Conservation (phyloP, 2,797 vertebrate species). For the Oophaga sylvatica region DNA sequence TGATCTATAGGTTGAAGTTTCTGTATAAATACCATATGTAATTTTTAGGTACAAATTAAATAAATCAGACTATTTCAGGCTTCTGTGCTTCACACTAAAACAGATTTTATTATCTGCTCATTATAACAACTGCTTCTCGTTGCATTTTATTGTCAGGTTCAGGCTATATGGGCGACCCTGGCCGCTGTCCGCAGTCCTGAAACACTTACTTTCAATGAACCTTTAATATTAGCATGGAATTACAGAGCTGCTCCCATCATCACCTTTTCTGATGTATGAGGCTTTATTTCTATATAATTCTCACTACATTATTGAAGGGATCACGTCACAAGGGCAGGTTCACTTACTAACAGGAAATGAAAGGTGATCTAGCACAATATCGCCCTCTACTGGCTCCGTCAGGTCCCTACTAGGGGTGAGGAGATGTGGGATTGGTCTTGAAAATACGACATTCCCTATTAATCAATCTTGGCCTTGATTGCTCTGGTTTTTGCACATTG, state of each 20-base stretch:
- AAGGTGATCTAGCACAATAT: not conserved
- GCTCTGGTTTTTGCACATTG: not conserved
- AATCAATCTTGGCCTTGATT: not conserved
- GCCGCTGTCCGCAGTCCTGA: conserved; percentile 71
- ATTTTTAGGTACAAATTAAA: too few species aligned
- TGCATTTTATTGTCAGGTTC: not conserved
- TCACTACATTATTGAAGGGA: not conserved
- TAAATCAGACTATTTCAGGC: too few species aligned
- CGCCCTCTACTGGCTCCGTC: not conserved
- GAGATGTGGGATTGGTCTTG: not conserved
- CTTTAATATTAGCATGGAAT: not conserved
- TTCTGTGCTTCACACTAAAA: not conserved
- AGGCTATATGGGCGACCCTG: not conserved
- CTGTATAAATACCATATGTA: too few species aligned
- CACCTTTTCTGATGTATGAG: not conserved
- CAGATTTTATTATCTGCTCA: not conserved
- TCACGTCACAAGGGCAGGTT: not conserved
- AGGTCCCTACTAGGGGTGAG: not conserved
- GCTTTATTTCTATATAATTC: not conserved
- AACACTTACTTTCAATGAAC: not conserved
- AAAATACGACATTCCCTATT: not conserved
- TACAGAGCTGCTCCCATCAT: too few species aligned
- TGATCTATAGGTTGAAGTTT: too few species aligned
- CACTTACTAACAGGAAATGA: not conserved
- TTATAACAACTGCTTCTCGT: not conserved